A percentile compares a stretch with the other conserved stretches of the same genome.
Evolutionary conservation across 1,140 invertebrate genomes (phyloP).

Genomic region (Sweltsa coloradensis): DNA sequence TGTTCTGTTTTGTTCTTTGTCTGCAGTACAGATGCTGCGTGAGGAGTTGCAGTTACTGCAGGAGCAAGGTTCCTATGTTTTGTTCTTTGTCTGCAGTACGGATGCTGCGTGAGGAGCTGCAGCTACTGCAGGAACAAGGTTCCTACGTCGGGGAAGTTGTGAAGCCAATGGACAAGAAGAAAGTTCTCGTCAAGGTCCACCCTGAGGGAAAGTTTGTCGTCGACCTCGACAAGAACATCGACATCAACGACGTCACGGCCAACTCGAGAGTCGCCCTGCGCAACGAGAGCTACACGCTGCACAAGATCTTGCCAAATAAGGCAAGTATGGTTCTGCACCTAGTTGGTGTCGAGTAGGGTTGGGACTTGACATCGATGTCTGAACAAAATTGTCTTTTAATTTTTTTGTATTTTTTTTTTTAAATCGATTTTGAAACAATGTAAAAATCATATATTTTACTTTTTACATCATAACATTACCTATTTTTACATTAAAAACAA

Average conservation of each 20-base stretch:
- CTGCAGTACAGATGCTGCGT: conserved; percentile 84
- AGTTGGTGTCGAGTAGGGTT: no score
- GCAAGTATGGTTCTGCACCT: no score
- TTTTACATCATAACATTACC: no score
- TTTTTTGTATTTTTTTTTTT: no score
- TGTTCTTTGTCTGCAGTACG: conserved; percentile 53
- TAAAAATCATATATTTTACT: no score
- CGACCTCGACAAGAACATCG: conserved; percentile 98
- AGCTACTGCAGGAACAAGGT: conserved; percentile 96
- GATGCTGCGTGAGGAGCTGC: conserved; percentile 94
- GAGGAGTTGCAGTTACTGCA: conserved; percentile 96
- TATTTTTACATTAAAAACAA: no score
- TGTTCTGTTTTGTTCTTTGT: conserved; percentile 11
- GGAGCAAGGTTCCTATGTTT: conserved; percentile 27
- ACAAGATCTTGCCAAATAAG: conserved; percentile 99
- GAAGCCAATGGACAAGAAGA: conserved; percentile 99
- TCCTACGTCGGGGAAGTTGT: conserved; percentile 99
- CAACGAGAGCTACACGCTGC: conserved; percentile 97
- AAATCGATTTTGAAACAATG: no score
- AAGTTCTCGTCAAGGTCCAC: conserved; percentile 98
- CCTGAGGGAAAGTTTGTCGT: conserved; percentile 99
- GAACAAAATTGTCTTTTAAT: no score
- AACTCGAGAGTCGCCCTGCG: conserved; percentile 95
- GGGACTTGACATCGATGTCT: no score
- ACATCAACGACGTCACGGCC: conserved; percentile 95